Conservation (phyloP, 2,113 vertebrate genomes). For the Ciconia boyciana region DNA sequence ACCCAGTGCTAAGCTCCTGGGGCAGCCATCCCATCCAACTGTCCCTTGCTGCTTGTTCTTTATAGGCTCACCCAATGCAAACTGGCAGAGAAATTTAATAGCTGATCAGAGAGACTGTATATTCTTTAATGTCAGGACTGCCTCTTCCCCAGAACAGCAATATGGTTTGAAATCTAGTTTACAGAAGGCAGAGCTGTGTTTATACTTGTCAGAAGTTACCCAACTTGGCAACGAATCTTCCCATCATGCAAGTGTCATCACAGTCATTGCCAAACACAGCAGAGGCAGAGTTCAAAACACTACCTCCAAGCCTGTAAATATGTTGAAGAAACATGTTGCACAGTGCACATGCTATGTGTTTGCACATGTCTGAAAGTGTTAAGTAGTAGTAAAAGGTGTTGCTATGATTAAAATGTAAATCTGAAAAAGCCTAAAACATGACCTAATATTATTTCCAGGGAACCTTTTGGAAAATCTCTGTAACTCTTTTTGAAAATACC, state of each 20-base stretch:
- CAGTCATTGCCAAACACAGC: slow-evolving; percentile 12
- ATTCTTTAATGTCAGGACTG: not conserved
- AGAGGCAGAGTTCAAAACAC: slow-evolving; percentile 48
- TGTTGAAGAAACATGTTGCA: not conserved
- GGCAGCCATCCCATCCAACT: not conserved
- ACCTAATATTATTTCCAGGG: not conserved
- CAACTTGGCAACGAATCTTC: slow-evolving; percentile 26
- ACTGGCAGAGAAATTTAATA: not conserved
- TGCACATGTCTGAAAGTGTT: not conserved
- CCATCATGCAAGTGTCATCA: slow-evolving; percentile 19
- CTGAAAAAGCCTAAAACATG: not conserved
- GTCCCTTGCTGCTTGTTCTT: not conserved
- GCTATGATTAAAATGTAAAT: not conserved
- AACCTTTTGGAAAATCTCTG: not conserved
- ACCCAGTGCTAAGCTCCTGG: not conserved
- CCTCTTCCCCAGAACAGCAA: slow-evolving; percentile 5
- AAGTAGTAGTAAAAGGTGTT: not conserved
- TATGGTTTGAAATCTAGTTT: not conserved
- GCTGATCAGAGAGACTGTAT: not conserved
- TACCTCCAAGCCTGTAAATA: not conserved
- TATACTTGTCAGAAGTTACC: slow-evolving; percentile 55
- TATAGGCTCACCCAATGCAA: not conserved
- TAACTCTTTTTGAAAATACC: not conserved
- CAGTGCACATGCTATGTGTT: not conserved
- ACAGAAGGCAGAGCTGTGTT: slow-evolving; percentile 40